These are phyloP conservation scores for Spilogale gracilis DNA, from an alignment of 2,113 vertebrate species.

Conservation along the genomic window DNA sequence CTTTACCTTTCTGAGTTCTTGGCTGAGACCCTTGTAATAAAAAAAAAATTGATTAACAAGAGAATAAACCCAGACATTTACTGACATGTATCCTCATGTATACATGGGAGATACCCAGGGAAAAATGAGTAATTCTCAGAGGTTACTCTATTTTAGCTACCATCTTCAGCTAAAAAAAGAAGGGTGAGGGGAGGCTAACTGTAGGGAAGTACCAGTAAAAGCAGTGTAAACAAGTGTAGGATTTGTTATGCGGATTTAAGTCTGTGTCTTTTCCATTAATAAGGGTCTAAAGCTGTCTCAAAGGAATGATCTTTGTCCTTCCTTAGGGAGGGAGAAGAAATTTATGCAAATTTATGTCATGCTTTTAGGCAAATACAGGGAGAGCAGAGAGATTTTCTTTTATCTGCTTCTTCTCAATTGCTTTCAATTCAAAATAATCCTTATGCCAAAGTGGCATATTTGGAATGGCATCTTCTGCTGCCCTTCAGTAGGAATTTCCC, in stretches of 20 bases:
- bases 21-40: neutral
- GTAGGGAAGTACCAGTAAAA: neutral
- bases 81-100: neutral
- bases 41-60: neutral
- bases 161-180: constrained; percentile 17
- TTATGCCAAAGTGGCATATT: neutral
- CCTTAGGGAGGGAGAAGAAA: neutral
- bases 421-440: neutral
- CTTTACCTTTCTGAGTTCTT: neutral
- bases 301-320: neutral
- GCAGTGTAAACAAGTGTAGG: neutral
- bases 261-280: neutral
- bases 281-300: neutral
- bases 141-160: neutral
- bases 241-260: neutral
- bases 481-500: neutral
- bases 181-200: neutral
- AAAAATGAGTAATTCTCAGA: neutral
- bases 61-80: neutral
- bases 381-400: neutral
- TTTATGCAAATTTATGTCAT: neutral
- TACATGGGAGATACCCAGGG: neutral
- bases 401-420: neutral
- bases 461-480: neutral
- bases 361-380: neutral